Evolutionary conservation across 2,888 invertebrate species (phyloP).

Genomic region (Carabus problematicus): DNA sequence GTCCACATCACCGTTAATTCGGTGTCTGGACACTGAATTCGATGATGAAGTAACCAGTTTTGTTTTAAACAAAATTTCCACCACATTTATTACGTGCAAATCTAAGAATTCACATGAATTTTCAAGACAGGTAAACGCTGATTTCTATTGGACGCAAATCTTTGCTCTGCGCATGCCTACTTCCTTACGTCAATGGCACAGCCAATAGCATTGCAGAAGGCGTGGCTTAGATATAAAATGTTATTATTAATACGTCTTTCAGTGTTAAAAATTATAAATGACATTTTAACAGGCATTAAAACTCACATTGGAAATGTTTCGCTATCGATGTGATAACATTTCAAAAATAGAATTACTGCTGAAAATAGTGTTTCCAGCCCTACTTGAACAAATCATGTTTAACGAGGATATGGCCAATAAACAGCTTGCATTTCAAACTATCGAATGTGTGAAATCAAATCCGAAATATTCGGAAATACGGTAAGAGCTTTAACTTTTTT

Average conservation of each 20-base stretch:
- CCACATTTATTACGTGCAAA: constrained; percentile 18
- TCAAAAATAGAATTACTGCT: constrained; percentile 47
- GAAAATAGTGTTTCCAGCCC: constrained; percentile 46
- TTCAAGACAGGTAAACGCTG: constrained; percentile 11
- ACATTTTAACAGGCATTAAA: constrained; percentile 48
- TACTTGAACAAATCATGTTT: constrained; percentile 52
- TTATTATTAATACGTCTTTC: background rate
- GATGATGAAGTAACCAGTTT: constrained; percentile 47
- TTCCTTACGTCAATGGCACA: background rate
- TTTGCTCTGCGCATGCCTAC: too few species aligned
- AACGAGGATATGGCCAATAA: constrained; percentile 49
- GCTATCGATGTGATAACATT: constrained; percentile 42
- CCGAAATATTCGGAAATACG: constrained; percentile 16
- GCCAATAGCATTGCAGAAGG: background rate
- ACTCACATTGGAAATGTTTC: constrained; percentile 48
- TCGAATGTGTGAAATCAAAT: constrained; percentile 32
- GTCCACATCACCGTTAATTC: constrained; percentile 52
- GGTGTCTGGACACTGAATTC: constrained; percentile 50
- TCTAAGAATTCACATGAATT: constrained; percentile 30
- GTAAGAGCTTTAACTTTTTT: constrained; percentile 41
- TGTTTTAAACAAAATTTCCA: constrained; percentile 53
- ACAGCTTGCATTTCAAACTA: constrained; percentile 47
- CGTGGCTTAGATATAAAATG: background rate
- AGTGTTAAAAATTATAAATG: constrained; percentile 7
- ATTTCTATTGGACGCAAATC: background rate